Evolutionary conservation across 2,113 vertebrate species (phyloP).

Genomic region (Oreochromis tanganicae): DNA sequence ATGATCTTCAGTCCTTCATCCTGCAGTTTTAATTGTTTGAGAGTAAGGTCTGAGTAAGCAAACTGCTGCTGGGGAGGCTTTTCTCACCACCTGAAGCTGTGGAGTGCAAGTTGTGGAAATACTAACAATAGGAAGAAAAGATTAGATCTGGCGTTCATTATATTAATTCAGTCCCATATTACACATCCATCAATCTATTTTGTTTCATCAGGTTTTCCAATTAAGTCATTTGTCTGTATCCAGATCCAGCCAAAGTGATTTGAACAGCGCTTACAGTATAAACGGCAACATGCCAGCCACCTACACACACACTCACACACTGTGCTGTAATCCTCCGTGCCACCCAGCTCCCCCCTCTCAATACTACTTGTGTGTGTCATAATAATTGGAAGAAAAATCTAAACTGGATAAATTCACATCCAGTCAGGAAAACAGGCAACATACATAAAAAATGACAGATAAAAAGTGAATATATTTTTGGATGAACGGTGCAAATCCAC

Average conservation of each 20-base stretch:
- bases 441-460: not conserved
- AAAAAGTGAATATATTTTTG: not conserved
- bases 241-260: not conserved
- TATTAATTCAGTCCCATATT: not conserved
- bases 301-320: not conserved
- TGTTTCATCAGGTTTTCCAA: not conserved
- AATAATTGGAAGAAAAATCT: not conserved
- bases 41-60: not conserved
- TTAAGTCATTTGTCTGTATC: not conserved
- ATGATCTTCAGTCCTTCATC: not conserved
- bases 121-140: not conserved
- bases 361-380: not conserved
- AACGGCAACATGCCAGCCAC: not conserved
- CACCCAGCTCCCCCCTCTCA: not conserved
- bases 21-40: conserved; percentile 27
- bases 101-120: not conserved
- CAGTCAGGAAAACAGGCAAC: not conserved
- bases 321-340: not conserved
- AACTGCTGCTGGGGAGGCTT: not conserved
- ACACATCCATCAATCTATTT: not conserved
- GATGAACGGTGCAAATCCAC: not conserved
- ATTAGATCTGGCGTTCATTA: not conserved
- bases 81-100: not conserved
- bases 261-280: not conserved
- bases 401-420: not conserved